Evolutionary conservation across 2,797 vertebrate genomes (phyloP).

Genomic region (Thripadectes ignobilis): DNA sequence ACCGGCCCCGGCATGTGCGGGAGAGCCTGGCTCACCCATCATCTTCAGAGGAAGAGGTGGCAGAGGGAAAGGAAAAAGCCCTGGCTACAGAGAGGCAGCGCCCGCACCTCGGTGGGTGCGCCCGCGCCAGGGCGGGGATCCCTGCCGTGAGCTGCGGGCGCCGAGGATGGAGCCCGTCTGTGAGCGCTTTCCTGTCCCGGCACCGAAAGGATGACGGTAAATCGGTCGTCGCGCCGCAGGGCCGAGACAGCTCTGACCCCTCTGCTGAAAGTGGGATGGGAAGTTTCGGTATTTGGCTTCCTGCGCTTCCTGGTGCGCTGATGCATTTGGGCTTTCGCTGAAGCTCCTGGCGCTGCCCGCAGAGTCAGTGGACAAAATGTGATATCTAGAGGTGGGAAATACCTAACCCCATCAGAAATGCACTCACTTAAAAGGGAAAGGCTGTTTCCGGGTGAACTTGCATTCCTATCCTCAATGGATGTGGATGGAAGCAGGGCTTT

Average conservation of each 20-base stretch:
- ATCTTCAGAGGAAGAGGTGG: neutral
- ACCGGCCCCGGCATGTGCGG: conserved; percentile 21
- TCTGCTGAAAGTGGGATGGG: conserved; percentile 13
- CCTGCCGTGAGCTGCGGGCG: neutral
- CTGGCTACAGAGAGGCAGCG: accelerated
- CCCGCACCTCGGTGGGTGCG: neutral
- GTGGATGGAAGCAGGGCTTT: neutral
- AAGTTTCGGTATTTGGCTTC: conserved; percentile 31
- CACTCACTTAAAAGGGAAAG: conserved; percentile 33
- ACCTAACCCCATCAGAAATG: conserved; percentile 14
- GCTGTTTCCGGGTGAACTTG: conserved; percentile 35
- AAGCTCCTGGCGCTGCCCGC: conserved; percentile 12
- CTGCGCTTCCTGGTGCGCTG: conserved; percentile 29
- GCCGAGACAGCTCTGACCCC: conserved; percentile 21
- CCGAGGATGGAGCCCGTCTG: conserved; percentile 1
- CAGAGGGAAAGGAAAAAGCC: neutral
- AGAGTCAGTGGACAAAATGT: conserved; percentile 50
- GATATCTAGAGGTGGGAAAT: conserved; percentile 55
- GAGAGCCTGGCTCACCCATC: neutral
- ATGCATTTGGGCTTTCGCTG: conserved; percentile 39
- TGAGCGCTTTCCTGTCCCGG: conserved; percentile 14
- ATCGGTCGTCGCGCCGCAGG: neutral
- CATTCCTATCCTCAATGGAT: neutral
- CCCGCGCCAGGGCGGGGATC: neutral
- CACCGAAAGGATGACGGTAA: neutral